Conservation (phyloP, 2,888 invertebrate species). For the Campoletis raptor region DNA sequence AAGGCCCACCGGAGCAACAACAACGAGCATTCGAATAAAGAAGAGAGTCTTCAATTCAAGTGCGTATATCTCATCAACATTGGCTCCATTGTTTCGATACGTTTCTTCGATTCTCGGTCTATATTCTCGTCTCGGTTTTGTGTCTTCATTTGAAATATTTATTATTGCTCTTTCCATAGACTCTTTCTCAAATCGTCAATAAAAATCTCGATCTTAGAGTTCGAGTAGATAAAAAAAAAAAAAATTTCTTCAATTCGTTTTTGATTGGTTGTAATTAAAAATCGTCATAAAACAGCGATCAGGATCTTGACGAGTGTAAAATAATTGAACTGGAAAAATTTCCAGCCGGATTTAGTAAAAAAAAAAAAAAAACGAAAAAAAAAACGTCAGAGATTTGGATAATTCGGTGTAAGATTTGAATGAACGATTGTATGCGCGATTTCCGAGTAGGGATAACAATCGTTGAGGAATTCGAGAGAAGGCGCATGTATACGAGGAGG, state of each 20-base stretch:
- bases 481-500: slow-evolving; percentile 8
- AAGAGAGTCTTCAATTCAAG: slow-evolving; percentile 11
- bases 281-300: not conserved
- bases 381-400: not conserved
- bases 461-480: slow-evolving; percentile 14
- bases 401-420: not conserved
- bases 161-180: not conserved
- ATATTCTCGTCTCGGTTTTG: not conserved
- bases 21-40: slow-evolving; percentile 19
- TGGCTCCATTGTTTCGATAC: slow-evolving; percentile 60
- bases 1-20: slow-evolving; percentile 49
- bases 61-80: slow-evolving; percentile 44
- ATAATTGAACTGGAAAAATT: not conserved
- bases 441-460: slow-evolving; percentile 28
- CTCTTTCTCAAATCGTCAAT: not conserved
- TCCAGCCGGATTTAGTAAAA: not conserved
- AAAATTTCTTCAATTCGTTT: too few relatives aligned
- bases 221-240: too few relatives aligned
- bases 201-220: not conserved
- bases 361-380: not conserved
- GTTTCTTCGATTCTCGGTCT: not conserved
- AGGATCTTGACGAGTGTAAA: not conserved
- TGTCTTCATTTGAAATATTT: not conserved
- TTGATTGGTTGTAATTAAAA: not conserved
- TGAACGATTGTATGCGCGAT: not conserved